These are phyloP conservation scores for Drosophila gaucha DNA, from an alignment of 2,888 invertebrate species.

Conservation along the genomic window DNA sequence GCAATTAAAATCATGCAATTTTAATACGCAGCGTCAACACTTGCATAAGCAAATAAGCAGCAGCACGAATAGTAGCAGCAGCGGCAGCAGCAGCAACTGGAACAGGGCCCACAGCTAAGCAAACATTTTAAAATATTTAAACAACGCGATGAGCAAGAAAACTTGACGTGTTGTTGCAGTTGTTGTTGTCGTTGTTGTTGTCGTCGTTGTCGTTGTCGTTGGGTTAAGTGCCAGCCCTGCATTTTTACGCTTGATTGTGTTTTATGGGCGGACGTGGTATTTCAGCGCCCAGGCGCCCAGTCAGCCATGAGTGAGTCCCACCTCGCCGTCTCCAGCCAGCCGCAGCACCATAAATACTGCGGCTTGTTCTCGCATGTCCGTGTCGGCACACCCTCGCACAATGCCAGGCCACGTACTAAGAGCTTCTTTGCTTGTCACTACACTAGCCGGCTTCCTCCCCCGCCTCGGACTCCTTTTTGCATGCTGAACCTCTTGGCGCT, in stretches of 20 bases:
- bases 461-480: conserved; percentile 1
- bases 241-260: conserved; percentile 79
- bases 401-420: conserved; percentile 22
- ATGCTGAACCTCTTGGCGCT: conserved; percentile 18
- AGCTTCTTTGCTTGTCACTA: conserved; percentile 20
- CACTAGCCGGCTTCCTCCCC: neutral
- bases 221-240: conserved; percentile 74
- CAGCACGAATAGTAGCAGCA: conserved; percentile 27
- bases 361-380: conserved; percentile 73
- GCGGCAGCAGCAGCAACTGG: conserved; percentile 3
- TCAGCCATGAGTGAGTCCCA: neutral
- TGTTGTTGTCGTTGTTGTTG: conserved; percentile 27
- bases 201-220: conserved; percentile 23
- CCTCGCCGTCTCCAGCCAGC: conserved; percentile 45
- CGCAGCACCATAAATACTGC: conserved; percentile 74
- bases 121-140: conserved; percentile 81
- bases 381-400: conserved; percentile 65
- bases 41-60: conserved; percentile 71
- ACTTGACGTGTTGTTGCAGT: conserved; percentile 57
- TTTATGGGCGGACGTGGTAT: conserved; percentile 66
- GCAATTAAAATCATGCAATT: conserved; percentile 82
- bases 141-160: conserved; percentile 50
- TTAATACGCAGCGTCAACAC: conserved; percentile 76
- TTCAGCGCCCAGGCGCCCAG: conserved; percentile 4
- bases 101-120: conserved; percentile 62